These are phyloP conservation scores for Neoaliturus tenellus DNA, from an alignment of 2,888 invertebrate species.

Conservation along the genomic window DNA sequence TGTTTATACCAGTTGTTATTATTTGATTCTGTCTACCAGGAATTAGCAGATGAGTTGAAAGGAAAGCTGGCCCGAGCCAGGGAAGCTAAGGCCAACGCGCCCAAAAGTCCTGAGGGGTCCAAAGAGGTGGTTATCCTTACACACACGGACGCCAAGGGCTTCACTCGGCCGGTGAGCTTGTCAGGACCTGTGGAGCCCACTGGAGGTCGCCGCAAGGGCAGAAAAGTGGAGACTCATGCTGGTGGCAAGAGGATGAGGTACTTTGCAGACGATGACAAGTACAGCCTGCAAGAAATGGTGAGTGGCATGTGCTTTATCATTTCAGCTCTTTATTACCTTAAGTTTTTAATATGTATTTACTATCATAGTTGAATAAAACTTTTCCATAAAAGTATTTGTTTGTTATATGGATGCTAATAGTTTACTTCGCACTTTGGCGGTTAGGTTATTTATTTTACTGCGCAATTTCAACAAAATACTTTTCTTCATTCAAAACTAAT, in stretches of 20 bases:
- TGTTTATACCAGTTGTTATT: too few species aligned
- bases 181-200: slow-evolving; percentile 68
- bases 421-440: too few species aligned
- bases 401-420: too few species aligned
- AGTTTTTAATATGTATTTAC: too few species aligned
- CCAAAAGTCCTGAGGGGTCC: slow-evolving; percentile 54
- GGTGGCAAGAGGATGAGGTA: slow-evolving; percentile 84
- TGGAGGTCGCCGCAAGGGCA: slow-evolving; percentile 73
- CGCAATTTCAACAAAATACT: too few species aligned
- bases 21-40: too few species aligned
- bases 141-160: slow-evolving; percentile 81
- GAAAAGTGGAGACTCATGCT: slow-evolving; percentile 83
- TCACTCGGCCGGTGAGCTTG: slow-evolving; percentile 79
- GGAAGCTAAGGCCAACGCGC: slow-evolving; percentile 70
- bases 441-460: too few species aligned
- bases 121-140: slow-evolving; percentile 79
- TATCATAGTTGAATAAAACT: too few species aligned
- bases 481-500: too few species aligned
- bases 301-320: too few species aligned
- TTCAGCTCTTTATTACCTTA: too few species aligned
- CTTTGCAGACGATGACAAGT: slow-evolving; percentile 93
- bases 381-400: too few species aligned
- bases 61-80: slow-evolving; percentile 84
- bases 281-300: slow-evolving; percentile 90
- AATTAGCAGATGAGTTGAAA: slow-evolving; percentile 82